Conservation (phyloP, 2,113 vertebrate genomes). For the Corythornis cristatus region DNA sequence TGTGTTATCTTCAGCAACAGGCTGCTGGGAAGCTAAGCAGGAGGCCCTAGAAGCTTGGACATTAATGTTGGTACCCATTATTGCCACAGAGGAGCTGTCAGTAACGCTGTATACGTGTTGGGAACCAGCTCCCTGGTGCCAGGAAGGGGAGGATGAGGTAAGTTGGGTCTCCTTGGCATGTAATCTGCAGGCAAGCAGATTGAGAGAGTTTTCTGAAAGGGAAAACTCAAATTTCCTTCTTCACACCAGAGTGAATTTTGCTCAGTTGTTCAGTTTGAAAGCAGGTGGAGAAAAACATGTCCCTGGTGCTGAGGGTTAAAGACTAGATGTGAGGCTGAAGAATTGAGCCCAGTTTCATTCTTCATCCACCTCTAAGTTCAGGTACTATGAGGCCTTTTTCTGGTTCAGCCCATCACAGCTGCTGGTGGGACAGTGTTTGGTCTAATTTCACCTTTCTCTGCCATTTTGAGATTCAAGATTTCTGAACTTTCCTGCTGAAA, state of each 20-base stretch:
- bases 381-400: not conserved
- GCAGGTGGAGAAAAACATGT: not conserved
- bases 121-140: not conserved
- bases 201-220: not conserved
- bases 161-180: not conserved
- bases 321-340: not conserved
- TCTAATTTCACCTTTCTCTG: not conserved
- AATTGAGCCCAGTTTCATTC: not conserved
- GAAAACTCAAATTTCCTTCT: not conserved
- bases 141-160: not conserved
- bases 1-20: not conserved
- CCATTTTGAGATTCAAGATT: not conserved
- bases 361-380: not conserved
- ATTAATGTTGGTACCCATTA: not conserved
- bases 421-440: not conserved
- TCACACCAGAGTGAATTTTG: not conserved
- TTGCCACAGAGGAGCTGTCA: not conserved
- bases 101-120: rapidly evolving
- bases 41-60: not conserved
- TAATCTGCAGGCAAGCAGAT: not conserved
- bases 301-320: not conserved
- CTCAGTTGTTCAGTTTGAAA: not conserved
- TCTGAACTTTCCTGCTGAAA: not conserved
- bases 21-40: not conserved
- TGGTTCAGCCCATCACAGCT: not conserved